Evolutionary conservation across 2,888 invertebrate species (phyloP), one percentile per base, ranked within the genome.

Genomic region (Polymixis flavicincta): DNA sequence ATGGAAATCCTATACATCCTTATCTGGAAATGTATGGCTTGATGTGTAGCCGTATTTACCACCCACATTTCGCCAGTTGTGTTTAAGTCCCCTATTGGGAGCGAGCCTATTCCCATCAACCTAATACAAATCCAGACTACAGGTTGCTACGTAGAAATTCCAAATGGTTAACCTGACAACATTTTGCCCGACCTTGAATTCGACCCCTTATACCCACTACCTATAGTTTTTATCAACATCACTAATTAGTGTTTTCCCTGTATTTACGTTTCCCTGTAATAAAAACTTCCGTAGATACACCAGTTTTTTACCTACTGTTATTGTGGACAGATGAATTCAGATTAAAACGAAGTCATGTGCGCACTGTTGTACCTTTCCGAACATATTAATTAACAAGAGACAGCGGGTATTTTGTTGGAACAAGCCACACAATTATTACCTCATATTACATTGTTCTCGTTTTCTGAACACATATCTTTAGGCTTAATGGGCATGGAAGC

Each of bases 341-440:
- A 93, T 93, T 93, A 93, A 93, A 93, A 92, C 85, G 87, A 89
- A 90, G 88, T 89, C 91, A 91, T 89, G 91, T 91, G 90, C 70
- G 70, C 84, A 84, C 78, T 73, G 84, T 78, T 71, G 68, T 80
- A 79, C 65, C 70, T 81, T 74, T 73, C 52, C 54, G n/a, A 70
- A 76, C 78, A 73, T 76, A 80, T 67, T 79, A 90, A 87, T 82
- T 80, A 81, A 90, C 59, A 84, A 87, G 90, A 87, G 84, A 9
- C 32, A 88, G 90, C 91, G 90, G 67, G 57, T 76, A 59, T 80
- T 42, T 68, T 71, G 69, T 61, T 69, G 6, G 48, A 45, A 52
- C 17, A 65, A 55, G 74, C 64, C n/a, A 68, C 55, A 71, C 28
- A 50, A 78, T 76, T 72, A 66, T 52, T n/a, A n/a, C n/a, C n/a